Conservation (phyloP, 2,113 vertebrate genomes). For the Calyptomena viridis region DNA sequence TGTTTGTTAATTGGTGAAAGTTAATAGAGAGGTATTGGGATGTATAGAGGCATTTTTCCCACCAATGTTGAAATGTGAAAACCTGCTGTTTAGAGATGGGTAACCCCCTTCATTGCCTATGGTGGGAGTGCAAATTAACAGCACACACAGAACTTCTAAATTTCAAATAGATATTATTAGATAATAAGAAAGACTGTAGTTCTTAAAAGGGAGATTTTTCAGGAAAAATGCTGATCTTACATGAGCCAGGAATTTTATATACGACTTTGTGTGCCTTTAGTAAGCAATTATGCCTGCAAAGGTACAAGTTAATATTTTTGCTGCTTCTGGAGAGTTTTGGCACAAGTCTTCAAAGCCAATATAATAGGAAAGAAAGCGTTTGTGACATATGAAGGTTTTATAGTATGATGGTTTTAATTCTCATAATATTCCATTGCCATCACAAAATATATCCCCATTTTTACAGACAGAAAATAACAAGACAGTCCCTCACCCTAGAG, state of each 20-base stretch:
- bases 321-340: neutral
- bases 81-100: neutral
- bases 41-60: neutral
- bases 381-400: accelerated
- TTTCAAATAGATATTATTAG: neutral
- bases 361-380: neutral
- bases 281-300: neutral
- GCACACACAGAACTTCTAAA: neutral
- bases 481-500: neutral
- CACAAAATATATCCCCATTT: neutral
- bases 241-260: neutral
- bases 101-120: neutral
- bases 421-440: neutral
- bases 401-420: neutral
- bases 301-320: neutral
- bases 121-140: neutral
- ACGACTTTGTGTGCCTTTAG: neutral
- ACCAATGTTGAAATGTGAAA: neutral
- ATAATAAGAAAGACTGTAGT: neutral
- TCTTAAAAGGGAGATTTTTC: neutral
- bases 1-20: neutral
- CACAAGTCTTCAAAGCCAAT: neutral
- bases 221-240: neutral
- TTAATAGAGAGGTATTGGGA: neutral
- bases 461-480: neutral